Evolutionary conservation across 1,140 invertebrate genomes (phyloP).

Genomic region (Lasioglossum baleicum): DNA sequence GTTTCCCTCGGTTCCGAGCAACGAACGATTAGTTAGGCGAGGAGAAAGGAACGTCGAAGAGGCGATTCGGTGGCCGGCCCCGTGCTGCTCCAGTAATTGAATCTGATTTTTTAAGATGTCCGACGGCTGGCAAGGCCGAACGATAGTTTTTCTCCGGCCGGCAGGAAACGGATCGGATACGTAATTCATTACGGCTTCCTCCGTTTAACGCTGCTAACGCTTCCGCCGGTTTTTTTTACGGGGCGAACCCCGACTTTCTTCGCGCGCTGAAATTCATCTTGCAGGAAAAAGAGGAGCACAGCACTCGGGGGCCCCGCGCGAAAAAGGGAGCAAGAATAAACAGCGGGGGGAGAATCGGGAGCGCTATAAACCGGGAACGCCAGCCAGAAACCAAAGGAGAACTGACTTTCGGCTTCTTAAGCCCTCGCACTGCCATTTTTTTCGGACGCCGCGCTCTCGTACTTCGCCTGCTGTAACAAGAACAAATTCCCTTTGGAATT

Average conservation of each 20-base stretch:
- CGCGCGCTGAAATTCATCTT: background rate
- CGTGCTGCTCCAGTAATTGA: background rate
- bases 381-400: background rate
- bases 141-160: slow-evolving; percentile 2
- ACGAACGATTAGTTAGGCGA: no score
- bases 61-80: background rate
- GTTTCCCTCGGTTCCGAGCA: no score
- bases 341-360: background rate
- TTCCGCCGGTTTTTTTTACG: background rate
- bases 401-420: background rate
- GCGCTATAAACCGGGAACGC: background rate
- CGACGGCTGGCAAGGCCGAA: background rate
- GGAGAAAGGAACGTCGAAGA: background rate
- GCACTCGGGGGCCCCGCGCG: background rate
- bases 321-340: background rate
- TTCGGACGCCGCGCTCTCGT: no score
- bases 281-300: background rate
- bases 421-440: no score
- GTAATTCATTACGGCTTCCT: slow-evolving; percentile 4
- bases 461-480: no score
- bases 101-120: slow-evolving; percentile 2
- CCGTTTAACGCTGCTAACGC: background rate
- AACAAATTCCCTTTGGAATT: no score
- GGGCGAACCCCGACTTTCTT: background rate
- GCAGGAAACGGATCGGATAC: slow-evolving; percentile 3